Evolutionary conservation across 2,888 invertebrate genomes (phyloP).

Genomic region (Agonopterix arenella): DNA sequence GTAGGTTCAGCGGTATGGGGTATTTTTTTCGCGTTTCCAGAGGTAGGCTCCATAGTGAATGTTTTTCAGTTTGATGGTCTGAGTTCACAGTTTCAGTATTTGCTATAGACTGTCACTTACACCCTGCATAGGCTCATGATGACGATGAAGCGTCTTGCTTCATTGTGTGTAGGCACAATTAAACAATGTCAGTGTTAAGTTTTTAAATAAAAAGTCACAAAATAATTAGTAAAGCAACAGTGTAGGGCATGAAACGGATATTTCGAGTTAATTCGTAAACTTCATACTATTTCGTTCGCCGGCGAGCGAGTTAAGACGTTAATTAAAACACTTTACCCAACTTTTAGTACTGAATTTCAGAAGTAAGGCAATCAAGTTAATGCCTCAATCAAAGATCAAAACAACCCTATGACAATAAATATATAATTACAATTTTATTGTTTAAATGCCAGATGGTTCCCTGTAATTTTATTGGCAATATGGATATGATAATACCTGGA

Average conservation of each 20-base stretch:
- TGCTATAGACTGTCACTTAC: no score
- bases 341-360: slow-evolving; percentile 71
- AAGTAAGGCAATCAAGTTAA: slow-evolving; percentile 71
- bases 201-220: slow-evolving; percentile 6
- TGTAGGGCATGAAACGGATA: slow-evolving; percentile 51
- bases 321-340: slow-evolving; percentile 72
- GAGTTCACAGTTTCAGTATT: no score
- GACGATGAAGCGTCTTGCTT: no score
- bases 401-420: slow-evolving; percentile 62
- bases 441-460: slow-evolving; percentile 27
- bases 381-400: slow-evolving; percentile 71
- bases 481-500: no score
- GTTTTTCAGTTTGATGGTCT: no score
- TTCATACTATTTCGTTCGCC: slow-evolving; percentile 59
- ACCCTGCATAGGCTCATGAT: no score
- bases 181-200: no score
- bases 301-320: slow-evolving; percentile 62
- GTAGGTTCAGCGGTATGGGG: no score
- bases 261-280: slow-evolving; percentile 70
- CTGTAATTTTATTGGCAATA: no score
- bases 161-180: no score
- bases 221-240: slow-evolving; percentile 44
- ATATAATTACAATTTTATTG: slow-evolving; percentile 44
- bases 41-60: no score
- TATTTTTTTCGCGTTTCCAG: no score